These are phyloP conservation scores for Aegypius monachus DNA, from an alignment of 2,113 vertebrate species.

Conservation along the genomic window DNA sequence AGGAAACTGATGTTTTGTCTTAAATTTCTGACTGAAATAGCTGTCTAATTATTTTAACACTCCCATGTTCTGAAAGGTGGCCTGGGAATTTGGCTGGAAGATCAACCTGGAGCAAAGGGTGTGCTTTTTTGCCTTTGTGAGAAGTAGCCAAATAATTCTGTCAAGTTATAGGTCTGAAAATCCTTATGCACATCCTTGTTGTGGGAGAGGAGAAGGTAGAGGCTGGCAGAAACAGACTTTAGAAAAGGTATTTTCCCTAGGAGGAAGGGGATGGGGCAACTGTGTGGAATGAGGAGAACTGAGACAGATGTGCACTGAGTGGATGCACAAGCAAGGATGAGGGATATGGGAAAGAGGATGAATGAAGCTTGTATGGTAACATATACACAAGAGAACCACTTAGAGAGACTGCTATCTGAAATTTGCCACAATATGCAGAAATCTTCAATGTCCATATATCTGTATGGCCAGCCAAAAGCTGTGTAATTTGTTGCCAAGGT, in stretches of 20 bases:
- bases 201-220: not conserved
- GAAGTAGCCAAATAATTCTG: not conserved
- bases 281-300: not conserved
- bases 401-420: not conserved
- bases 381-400: not conserved
- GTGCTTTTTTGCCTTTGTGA: not conserved
- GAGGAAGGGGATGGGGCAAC: not conserved
- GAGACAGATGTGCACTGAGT: not conserved
- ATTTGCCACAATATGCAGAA: not conserved
- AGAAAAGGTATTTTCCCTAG: not conserved
- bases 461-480: not conserved
- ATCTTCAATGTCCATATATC: not conserved
- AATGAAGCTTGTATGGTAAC: not conserved
- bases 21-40: not conserved
- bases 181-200: not conserved
- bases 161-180: not conserved
- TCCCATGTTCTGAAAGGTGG: not conserved
- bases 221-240: not conserved
- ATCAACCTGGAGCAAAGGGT: not conserved
- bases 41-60: not conserved
- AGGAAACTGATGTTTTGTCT: not conserved
- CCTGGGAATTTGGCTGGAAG: not conserved
- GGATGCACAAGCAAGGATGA: not conserved
- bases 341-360: not conserved
- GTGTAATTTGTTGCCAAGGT: not conserved